These are phyloP conservation scores for Scaptomyza caliginosa DNA, from an alignment of 2,888 invertebrate species.

Conservation along the genomic window DNA sequence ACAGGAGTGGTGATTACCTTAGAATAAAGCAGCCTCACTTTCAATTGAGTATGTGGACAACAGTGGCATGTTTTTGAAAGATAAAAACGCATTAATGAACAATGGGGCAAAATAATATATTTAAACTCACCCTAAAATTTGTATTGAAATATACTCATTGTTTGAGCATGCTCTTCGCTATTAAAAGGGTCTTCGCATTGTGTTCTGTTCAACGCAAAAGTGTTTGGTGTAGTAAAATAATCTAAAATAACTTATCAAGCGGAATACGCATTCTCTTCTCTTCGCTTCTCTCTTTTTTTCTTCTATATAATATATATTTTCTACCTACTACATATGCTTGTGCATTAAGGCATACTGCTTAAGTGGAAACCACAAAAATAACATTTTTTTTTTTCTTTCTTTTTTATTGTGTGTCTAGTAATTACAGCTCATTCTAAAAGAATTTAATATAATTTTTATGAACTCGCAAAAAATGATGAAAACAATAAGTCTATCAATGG, in stretches of 20 bases:
- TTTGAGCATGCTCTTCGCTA: slow-evolving; percentile 73
- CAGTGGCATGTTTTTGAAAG: slow-evolving; percentile 77
- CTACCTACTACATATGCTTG: slow-evolving; percentile 34
- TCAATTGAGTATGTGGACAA: slow-evolving; percentile 47
- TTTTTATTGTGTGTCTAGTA: slow-evolving; percentile 1
- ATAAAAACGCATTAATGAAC: slow-evolving; percentile 74
- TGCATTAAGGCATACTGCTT: slow-evolving; percentile 24
- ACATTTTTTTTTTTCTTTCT: background rate
- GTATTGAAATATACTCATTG: slow-evolving; percentile 70
- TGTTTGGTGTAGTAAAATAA: slow-evolving; percentile 53
- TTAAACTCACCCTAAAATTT: slow-evolving; percentile 71
- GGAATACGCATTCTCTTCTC: slow-evolving; percentile 46
- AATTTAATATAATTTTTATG: slow-evolving; percentile 16
- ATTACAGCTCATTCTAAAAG: slow-evolving; percentile 17
- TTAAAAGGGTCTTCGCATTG: slow-evolving; percentile 61
- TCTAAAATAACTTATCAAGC: slow-evolving; percentile 53
- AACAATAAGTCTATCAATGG: background rate
- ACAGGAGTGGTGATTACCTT: slow-evolving; percentile 68
- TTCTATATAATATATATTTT: slow-evolving; percentile 39
- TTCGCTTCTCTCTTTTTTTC: too few species aligned
- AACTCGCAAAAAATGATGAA: background rate
- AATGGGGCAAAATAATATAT: slow-evolving; percentile 68
- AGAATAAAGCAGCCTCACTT: slow-evolving; percentile 67
- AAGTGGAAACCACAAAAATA: slow-evolving; percentile 31
- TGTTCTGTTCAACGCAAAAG: slow-evolving; percentile 49